Percentiles rank a stretch among this genome's conserved stretches.
phyloP scores from a whole-genome alignment of 2,888 invertebrate species.

The Spicauda simplicius region DNA sequence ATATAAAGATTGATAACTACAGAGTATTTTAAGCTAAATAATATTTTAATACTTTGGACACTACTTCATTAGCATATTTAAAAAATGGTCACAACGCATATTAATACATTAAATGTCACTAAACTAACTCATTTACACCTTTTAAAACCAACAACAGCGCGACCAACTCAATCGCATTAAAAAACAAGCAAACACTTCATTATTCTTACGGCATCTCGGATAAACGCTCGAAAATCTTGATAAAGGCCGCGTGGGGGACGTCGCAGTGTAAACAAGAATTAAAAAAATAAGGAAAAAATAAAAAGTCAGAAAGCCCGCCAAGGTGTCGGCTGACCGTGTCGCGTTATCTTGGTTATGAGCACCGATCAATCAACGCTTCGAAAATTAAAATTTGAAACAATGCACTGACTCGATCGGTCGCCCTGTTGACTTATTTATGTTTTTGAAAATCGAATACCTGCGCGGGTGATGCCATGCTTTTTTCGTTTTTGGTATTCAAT shows the following conservation, averaged over 20 bases:
- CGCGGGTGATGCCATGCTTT: constrained; percentile 32
- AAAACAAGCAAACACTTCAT: constrained; percentile 35
- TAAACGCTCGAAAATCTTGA: constrained; percentile 55
- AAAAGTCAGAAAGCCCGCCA: constrained; percentile 44
- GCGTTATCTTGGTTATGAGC: constrained; percentile 68
- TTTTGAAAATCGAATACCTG: constrained; percentile 37
- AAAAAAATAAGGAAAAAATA: constrained; percentile 39
- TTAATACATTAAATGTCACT: constrained; percentile 23
- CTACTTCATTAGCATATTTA: not conserved
- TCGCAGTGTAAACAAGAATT: constrained; percentile 43
- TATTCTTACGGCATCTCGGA: constrained; percentile 36
- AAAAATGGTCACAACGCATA: not conserved
- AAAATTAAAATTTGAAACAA: constrained; percentile 71
- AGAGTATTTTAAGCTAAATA: too few relatives aligned
- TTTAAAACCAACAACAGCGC: constrained; percentile 26
- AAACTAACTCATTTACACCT: constrained; percentile 35
- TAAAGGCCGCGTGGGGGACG: constrained; percentile 64
- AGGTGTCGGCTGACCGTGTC: constrained; percentile 70
- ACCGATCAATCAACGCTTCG: constrained; percentile 73
- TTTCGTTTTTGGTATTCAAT: constrained; percentile 37
- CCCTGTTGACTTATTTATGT: constrained; percentile 42
- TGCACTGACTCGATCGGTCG: constrained; percentile 52
- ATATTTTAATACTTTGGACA: too few relatives aligned
- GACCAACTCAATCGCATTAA: constrained; percentile 29
- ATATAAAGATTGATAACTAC: too few relatives aligned